Conservation (phyloP, 1,140 invertebrate species). For the Brachionus rubens region DNA sequence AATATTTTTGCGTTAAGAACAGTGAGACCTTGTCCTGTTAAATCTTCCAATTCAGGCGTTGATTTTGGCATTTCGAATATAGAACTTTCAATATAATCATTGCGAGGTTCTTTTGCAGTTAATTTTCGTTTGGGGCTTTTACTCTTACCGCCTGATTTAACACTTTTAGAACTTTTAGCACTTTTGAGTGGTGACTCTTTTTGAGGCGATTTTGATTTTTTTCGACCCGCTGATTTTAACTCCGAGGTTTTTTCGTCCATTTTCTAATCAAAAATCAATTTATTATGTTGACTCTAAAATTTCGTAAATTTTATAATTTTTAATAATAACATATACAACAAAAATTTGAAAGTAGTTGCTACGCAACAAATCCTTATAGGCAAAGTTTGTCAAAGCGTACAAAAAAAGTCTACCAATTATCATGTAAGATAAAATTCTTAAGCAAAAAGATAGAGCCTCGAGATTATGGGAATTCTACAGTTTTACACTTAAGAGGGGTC, state of each 20-base stretch:
- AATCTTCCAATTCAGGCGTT: slow-evolving; percentile 48
- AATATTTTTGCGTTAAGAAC: slow-evolving; percentile 50
- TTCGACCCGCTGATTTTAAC: not conserved
- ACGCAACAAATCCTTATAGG: slow-evolving; percentile 11
- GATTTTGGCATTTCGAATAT: slow-evolving; percentile 22
- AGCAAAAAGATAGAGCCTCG: too few relatives aligned
- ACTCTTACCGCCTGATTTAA: slow-evolving; percentile 26
- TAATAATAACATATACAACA: too few relatives aligned
- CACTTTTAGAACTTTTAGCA: slow-evolving; percentile 4
- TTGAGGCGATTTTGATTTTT: slow-evolving; percentile 41
- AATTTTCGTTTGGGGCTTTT: slow-evolving; percentile 19
- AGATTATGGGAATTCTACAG: too few relatives aligned
- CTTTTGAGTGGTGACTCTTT: slow-evolving; percentile 30
- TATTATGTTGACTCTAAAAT: not conserved
- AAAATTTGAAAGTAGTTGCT: not conserved
- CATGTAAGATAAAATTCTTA: too few relatives aligned
- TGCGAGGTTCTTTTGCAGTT: not conserved
- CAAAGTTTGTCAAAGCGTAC: too few relatives aligned
- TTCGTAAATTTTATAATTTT: too few relatives aligned
- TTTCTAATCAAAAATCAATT: not conserved
- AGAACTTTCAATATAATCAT: slow-evolving; percentile 14
- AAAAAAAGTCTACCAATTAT: not conserved
- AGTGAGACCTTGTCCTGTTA: slow-evolving; percentile 54
- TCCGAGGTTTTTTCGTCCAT: not conserved
- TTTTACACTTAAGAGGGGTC: too few relatives aligned